phyloP scores from a whole-genome alignment of 2,797 vertebrate species.

The Vultur gryphus region DNA sequence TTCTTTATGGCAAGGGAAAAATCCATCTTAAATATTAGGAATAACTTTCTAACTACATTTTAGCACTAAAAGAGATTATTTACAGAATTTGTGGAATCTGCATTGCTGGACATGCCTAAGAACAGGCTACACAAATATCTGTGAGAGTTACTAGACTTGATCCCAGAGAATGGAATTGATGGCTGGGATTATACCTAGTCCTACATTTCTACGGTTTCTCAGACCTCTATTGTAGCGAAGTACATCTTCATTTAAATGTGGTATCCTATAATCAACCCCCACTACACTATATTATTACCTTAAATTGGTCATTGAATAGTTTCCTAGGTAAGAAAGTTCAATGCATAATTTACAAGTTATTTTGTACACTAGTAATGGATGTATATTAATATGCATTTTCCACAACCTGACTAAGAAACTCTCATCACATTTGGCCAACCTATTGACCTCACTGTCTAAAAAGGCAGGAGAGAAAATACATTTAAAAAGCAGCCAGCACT shows the following conservation, averaged over 20 bases:
- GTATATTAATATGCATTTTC: neutral
- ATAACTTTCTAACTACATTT: neutral
- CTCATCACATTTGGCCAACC: neutral
- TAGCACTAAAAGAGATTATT: neutral
- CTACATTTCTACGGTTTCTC: neutral
- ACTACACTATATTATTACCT: neutral
- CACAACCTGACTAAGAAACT: neutral
- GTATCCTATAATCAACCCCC: neutral
- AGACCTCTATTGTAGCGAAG: neutral
- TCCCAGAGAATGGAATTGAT: neutral
- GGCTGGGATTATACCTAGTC: neutral
- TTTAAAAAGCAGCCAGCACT: neutral
- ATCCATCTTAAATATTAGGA: neutral
- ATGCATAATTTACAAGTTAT: neutral
- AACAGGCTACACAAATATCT: neutral
- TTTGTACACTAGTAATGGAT: neutral
- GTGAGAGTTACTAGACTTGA: neutral
- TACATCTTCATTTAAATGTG: neutral
- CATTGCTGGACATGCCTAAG: neutral
- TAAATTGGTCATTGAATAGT: neutral
- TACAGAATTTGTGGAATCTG: neutral
- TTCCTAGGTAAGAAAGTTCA: neutral
- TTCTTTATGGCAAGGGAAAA: neutral
- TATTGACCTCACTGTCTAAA: neutral
- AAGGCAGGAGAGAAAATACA: neutral